Conservation (phyloP, 2,888 invertebrate species). For the Altica lythri region DNA sequence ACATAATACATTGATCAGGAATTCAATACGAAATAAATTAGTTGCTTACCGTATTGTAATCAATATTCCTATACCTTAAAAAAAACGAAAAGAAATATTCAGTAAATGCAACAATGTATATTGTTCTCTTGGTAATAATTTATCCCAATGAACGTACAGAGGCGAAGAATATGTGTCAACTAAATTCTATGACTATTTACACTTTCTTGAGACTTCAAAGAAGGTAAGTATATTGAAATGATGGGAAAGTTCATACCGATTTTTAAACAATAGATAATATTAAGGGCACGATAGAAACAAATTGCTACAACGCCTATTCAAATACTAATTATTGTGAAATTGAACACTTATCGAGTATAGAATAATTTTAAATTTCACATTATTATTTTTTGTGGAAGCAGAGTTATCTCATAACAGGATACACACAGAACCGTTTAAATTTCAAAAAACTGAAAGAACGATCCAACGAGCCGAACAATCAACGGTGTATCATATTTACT, state of each 20-base stretch:
- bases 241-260: neutral
- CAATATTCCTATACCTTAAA: constrained; percentile 1
- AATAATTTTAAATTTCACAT: no score
- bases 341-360: no score
- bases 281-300: neutral
- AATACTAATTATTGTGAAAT: no score
- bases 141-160: constrained; percentile 12
- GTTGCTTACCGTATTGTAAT: constrained; percentile 8
- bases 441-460: no score
- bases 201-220: constrained; percentile 14
- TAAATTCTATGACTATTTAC: constrained; percentile 12
- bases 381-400: no score
- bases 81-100: constrained; percentile 9
- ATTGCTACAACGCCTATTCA: no score
- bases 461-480: no score
- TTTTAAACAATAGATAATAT: neutral
- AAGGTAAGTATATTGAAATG: constrained; percentile 3
- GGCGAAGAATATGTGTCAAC: constrained; percentile 19
- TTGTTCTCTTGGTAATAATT: constrained; percentile 12
- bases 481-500: no score
- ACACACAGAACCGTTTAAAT: no score
- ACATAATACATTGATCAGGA: constrained; percentile 14
- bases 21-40: constrained; percentile 18
- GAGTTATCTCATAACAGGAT: no score
- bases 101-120: constrained; percentile 15